Conservation (phyloP, 2,888 invertebrate species). For the Synanthedon vespiformis region DNA sequence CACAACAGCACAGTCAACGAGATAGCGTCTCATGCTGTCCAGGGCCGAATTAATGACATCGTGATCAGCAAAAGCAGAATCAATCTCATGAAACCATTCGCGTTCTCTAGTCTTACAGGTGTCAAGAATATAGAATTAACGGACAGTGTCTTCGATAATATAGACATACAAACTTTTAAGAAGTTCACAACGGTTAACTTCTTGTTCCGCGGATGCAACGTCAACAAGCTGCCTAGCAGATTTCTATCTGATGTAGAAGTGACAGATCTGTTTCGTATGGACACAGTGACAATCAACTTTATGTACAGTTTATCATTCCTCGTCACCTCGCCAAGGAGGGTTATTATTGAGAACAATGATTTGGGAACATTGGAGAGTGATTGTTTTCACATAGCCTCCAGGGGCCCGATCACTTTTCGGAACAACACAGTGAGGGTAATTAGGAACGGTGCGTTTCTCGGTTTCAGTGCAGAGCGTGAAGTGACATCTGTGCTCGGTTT, state of each 20-base stretch:
- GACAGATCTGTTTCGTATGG: slow-evolving; percentile 73
- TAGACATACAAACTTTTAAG: slow-evolving; percentile 82
- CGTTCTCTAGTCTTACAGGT: slow-evolving; percentile 78
- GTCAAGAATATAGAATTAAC: slow-evolving; percentile 74
- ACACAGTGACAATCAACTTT: slow-evolving; percentile 73
- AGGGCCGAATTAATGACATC: slow-evolving; percentile 79
- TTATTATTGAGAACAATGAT: slow-evolving; percentile 71
- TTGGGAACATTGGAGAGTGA: slow-evolving; percentile 74
- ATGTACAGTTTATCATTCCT: slow-evolving; percentile 79
- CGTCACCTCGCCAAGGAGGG: slow-evolving; percentile 71
- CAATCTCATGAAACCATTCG: slow-evolving; percentile 75
- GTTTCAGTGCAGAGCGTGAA: slow-evolving; percentile 63
- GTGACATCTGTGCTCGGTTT: slow-evolving; percentile 47
- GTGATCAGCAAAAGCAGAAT: slow-evolving; percentile 73
- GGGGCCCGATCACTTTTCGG: slow-evolving; percentile 74
- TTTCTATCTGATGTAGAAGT: slow-evolving; percentile 81
- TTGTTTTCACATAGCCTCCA: slow-evolving; percentile 72
- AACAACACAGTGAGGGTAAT: slow-evolving; percentile 73
- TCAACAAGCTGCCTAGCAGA: slow-evolving; percentile 75
- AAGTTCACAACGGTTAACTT: slow-evolving; percentile 79
- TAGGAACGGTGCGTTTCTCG: slow-evolving; percentile 73
- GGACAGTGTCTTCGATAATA: slow-evolving; percentile 69
- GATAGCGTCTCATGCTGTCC: slow-evolving; percentile 74
- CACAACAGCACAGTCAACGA: slow-evolving; percentile 62
- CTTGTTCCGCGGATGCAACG: slow-evolving; percentile 71